Base-by-base conservation (phyloP, 2,888 invertebrate genomes). In the Cheilosia grossa region DNA sequence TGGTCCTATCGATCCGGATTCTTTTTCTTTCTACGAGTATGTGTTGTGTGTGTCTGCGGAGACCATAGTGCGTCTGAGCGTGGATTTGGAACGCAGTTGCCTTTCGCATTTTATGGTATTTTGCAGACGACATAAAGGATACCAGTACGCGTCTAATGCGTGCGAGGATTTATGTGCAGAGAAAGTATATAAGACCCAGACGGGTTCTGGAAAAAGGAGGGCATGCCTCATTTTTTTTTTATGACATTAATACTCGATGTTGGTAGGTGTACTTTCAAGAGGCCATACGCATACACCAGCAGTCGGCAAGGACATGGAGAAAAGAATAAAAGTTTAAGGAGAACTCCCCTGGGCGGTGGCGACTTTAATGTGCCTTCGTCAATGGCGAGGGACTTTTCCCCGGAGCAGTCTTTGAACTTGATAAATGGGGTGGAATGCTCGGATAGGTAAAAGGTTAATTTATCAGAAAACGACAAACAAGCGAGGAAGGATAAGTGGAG, bases 1-100 rank as follows among this genome's bases (percentile, higher is more conserved):
- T 85, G 83, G 80, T 85, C 66, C 75, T 72, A 85, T 85, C 75
- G 83, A 85, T 85, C 79, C 69, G 54, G 47, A 17, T 27, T 44
- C n/a, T 44, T 47, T 47, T 27, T 13, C 19, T 27, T 6, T 49
- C 15, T 27, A 27, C n/a, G 19, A 59, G 33, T 53, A 17, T 44
- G 51, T 77, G 59, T n/a, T 44, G 51, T 49, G 19, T 17, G 17
- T 47, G 19, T 47, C 17, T 44, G 47, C 49, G 53, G 44, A 24
- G 63, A 33, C 30, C 40, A 51, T 13, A 58, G 42, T 59, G 69
- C 75, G 69, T 74, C 33, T 21, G 42, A n/a, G 37, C 56, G 47
- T 63, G 33, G 54, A 44, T 47, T 4, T 42, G 49, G 7, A 56
- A 74, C 75, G 75, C 67, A 75, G 59, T 75, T 75, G 30, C 56